phyloP scores from a whole-genome alignment of 2,113 vertebrate genomes.

The Alligator mississippiensis region DNA sequence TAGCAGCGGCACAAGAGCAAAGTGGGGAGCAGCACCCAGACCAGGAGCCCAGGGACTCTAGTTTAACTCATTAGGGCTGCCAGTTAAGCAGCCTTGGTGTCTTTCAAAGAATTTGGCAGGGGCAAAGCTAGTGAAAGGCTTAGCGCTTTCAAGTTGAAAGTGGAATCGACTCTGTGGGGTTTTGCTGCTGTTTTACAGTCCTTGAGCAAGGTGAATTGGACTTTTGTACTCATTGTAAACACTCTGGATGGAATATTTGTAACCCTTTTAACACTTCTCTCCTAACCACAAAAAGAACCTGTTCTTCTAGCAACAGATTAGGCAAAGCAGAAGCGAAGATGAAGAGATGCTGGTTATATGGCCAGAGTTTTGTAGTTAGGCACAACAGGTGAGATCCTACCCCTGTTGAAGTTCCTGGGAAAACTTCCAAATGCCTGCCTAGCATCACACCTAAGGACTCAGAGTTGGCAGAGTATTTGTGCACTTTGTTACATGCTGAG shows the following conservation, averaged over 20 bases:
- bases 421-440: fast-evolving
- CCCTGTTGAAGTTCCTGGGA: neutral
- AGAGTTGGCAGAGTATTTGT: fast-evolving
- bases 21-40: too few relatives aligned
- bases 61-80: too few relatives aligned
- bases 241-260: neutral
- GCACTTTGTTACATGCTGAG: neutral
- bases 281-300: neutral
- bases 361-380: neutral
- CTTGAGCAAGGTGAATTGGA: neutral
- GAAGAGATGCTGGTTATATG: neutral
- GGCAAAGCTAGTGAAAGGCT: neutral
- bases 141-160: fast-evolving
- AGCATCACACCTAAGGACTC: neutral
- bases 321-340: fast-evolving
- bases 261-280: neutral
- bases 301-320: neutral
- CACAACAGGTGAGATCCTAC: fast-evolving
- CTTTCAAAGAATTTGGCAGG: neutral
- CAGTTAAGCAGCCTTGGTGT: neutral
- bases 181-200: neutral
- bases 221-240: neutral
- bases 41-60: too few relatives aligned
- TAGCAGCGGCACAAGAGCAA: too few relatives aligned
- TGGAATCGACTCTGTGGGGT: neutral